phyloP scores from a whole-genome alignment of 2,797 vertebrate species.

The Scarus forsteni region DNA sequence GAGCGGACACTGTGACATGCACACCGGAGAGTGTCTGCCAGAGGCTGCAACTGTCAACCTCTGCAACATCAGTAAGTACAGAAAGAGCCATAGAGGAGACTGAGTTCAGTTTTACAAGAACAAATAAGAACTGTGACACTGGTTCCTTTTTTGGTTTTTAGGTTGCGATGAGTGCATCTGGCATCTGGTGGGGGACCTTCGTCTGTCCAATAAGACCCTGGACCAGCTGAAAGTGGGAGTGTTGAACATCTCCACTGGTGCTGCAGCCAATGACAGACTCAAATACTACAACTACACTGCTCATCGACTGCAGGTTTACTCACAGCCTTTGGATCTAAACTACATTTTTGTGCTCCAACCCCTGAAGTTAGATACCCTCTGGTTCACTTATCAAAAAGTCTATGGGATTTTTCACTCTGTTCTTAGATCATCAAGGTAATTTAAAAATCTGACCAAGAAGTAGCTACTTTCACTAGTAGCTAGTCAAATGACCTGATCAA shows the following conservation, averaged over 20 bases:
- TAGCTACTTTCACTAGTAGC: no score
- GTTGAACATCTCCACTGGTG: conserved; percentile 93
- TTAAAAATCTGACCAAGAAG: no score
- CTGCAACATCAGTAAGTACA: conserved; percentile 86
- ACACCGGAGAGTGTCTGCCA: conserved; percentile 91
- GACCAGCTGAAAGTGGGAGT: conserved; percentile 90
- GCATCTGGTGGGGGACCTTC: conserved; percentile 93
- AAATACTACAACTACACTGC: conserved; percentile 92
- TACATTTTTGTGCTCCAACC: neutral
- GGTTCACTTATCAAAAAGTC: no score
- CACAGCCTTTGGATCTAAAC: no score
- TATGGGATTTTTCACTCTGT: no score
- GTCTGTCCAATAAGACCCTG: conserved; percentile 86
- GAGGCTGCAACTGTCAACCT: conserved; percentile 88
- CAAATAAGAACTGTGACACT: neutral
- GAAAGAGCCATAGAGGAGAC: neutral
- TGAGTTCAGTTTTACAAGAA: no score
- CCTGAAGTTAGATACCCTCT: no score
- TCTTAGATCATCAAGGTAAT: no score
- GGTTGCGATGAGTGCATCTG: conserved; percentile 96
- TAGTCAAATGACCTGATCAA: no score
- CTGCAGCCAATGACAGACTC: conserved; percentile 90
- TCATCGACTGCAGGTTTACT: conserved; percentile 82
- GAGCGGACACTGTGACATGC: conserved; percentile 90
- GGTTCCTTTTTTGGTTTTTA: conserved; percentile 52